These are phyloP conservation scores for Hippocampus abdominalis DNA, from an alignment of 2,113 vertebrate species.

Conservation along the genomic window DNA sequence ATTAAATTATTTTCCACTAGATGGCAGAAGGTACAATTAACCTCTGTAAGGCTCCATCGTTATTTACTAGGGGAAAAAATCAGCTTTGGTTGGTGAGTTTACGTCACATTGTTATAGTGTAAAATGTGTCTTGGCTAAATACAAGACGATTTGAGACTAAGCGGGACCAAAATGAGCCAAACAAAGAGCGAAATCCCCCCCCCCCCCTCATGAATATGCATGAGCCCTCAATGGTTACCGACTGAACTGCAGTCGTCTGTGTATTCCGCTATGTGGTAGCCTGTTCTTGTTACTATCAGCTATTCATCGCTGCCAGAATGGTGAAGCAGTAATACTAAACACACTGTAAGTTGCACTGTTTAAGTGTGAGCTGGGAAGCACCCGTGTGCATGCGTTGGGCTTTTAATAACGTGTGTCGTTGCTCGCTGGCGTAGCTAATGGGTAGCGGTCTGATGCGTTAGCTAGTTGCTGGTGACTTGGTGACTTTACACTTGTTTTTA, in stretches of 20 bases:
- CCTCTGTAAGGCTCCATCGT: not conserved
- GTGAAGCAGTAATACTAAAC: constrained; percentile 62
- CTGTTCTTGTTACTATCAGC: constrained; percentile 32
- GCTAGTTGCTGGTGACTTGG: constrained; percentile 20
- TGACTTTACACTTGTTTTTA: not conserved
- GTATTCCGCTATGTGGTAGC: constrained; percentile 11
- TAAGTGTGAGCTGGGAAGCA: not conserved
- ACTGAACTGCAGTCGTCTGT: constrained; percentile 7
- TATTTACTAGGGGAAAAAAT: not conserved
- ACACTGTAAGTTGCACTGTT: constrained; percentile 47
- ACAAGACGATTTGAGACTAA: not conserved
- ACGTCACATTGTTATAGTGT: not conserved
- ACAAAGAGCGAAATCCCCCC: not conserved
- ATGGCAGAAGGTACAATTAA: not conserved
- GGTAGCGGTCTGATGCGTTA: constrained; percentile 6
- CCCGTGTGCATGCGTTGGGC: constrained; percentile 22
- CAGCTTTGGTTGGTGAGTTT: not conserved
- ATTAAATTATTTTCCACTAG: not conserved
- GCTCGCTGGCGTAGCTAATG: constrained; percentile 14
- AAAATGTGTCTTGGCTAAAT: not conserved
- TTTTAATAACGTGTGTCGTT: not conserved
- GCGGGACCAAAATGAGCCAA: not conserved
- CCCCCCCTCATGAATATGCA: constrained; percentile 7
- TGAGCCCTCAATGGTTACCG: not conserved
- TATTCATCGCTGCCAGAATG: constrained; percentile 57